Evolutionary conservation across 64 coral and sea anemone species (phyloP).

Genomic region (Montipora sp.): DNA sequence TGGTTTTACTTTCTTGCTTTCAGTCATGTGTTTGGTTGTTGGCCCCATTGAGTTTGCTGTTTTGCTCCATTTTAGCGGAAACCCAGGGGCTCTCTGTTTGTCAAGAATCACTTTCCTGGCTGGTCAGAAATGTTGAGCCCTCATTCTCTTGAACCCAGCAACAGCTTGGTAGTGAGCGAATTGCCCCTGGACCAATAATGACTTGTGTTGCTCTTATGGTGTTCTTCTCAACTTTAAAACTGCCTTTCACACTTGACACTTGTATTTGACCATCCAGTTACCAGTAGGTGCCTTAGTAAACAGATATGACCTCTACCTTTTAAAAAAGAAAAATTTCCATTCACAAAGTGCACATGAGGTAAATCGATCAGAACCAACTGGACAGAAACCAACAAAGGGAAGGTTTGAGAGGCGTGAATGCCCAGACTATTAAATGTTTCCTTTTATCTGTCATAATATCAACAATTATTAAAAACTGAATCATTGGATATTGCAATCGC

Average conservation of each 20-base stretch:
- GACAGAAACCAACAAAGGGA: background rate
- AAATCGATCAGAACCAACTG: background rate
- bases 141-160: slow-evolving; percentile 50
- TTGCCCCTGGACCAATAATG: slow-evolving; percentile 61
- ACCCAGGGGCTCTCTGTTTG: slow-evolving; percentile 42
- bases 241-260: slow-evolving; percentile 15
- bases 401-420: no score
- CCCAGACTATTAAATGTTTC: background rate
- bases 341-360: background rate
- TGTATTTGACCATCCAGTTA: slow-evolving; percentile 74
- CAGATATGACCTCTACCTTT: slow-evolving; percentile 48
- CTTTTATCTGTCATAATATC: background rate
- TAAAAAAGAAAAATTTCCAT: background rate
- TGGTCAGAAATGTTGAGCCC: slow-evolving; percentile 51
- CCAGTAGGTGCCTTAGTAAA: slow-evolving; percentile 6
- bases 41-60: slow-evolving; percentile 53
- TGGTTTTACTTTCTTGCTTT: background rate
- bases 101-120: slow-evolving; percentile 47
- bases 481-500: background rate
- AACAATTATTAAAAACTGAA: background rate
- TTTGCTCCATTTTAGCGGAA: slow-evolving; percentile 57
- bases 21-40: slow-evolving; percentile 14
- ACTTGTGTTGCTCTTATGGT: slow-evolving; percentile 40
- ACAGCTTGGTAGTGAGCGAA: slow-evolving; percentile 62
- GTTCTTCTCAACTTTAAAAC: slow-evolving; percentile 38